Evolutionary conservation across 2,888 invertebrate species (phyloP), one percentile per base, ranked within the genome.

Genomic region (Drosophila setosimentum): DNA sequence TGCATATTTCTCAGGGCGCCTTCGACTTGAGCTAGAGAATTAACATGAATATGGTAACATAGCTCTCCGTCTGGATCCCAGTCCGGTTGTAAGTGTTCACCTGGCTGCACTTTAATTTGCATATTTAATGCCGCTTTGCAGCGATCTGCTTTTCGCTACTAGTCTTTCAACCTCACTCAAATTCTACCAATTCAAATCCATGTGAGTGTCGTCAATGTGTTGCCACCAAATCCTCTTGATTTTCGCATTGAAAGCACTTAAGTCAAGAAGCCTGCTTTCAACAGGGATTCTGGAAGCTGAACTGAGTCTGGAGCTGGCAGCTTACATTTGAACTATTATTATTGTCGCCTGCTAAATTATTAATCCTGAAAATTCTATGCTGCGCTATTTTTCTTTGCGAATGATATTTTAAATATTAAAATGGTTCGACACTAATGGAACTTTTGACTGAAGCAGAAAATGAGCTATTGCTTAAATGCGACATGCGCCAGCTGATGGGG

Each of bases 401-500:
- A 80, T 77, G 74, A 78, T 78, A 74, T 73, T 81, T 82, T 81
- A 83, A 82, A 82, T 82, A 82, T 82, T 78, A 74, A 83, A 83
- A 78, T 72, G 64, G 78, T 78, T 80, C 61, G 53, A 54, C 48
- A 49, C 53, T 68, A 78, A 78, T 74, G 67, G 58, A 50, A 37
- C 13, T 29, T 48, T 37, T 3, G 53, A 30, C 42, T 18, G 10
- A 3, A 21, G 53, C 53, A 63, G 42, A 45, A 66, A 63, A 45
- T 37, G 48, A 67, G 65, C 64, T 64, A 53, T 54, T 49, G 42
- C 32, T 54, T n/a, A 27, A 29, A 59, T 11, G 27, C 35, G 40
- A 8, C 13, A 49, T 29, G 50, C 50, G 49, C 50, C 71, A 79
- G 65, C 62, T 75, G 68, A 35, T 32, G 55, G 42, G 27, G 27